Percentiles rank a stretch among this genome's conserved stretches.
These are phyloP conservation scores for Diabrotica balteata DNA, from an alignment of 2,888 invertebrate genomes.

Conservation along the genomic window DNA sequence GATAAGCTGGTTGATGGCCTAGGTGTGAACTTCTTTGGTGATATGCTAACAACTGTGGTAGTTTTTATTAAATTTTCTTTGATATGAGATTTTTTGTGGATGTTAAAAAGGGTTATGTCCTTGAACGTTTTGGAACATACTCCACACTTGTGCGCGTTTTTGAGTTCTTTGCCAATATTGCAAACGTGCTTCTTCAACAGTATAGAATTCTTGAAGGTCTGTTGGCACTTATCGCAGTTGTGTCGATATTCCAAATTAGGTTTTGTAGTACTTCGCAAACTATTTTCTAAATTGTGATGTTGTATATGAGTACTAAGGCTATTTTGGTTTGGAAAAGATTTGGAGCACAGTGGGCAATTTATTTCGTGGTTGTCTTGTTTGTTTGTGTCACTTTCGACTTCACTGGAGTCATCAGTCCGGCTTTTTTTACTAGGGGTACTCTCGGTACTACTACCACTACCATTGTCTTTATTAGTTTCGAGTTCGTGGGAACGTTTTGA, in stretches of 20 bases:
- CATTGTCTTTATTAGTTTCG: constrained; percentile 40
- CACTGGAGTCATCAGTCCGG: constrained; percentile 38
- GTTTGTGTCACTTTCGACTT: constrained; percentile 28
- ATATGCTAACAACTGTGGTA: constrained; percentile 46
- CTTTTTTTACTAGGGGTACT: constrained; percentile 42
- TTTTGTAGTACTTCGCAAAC: constrained; percentile 36
- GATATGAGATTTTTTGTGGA: constrained; percentile 52
- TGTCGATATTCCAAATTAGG: constrained; percentile 46
- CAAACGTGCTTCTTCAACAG: constrained; percentile 51
- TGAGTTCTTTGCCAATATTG: constrained; percentile 29
- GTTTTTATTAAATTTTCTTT: constrained; percentile 50
- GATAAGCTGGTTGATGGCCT: constrained; percentile 29
- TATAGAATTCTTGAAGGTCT: constrained; percentile 52
- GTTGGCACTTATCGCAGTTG: constrained; percentile 51
- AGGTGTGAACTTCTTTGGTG: constrained; percentile 45
- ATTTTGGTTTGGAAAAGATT: constrained; percentile 56
- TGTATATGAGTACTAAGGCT: constrained; percentile 56
- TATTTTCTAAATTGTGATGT: constrained; percentile 52
- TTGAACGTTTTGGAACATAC: constrained; percentile 51
- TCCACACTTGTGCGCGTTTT: constrained; percentile 42
- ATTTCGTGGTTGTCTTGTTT: constrained; percentile 45
- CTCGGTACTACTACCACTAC: constrained; percentile 17
- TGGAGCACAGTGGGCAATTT: constrained; percentile 54
- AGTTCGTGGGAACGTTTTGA: constrained; percentile 43
- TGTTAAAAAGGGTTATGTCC: constrained; percentile 42